phyloP scores from a whole-genome alignment of 2,797 vertebrate species.

The Aeoliscus strigatus region DNA sequence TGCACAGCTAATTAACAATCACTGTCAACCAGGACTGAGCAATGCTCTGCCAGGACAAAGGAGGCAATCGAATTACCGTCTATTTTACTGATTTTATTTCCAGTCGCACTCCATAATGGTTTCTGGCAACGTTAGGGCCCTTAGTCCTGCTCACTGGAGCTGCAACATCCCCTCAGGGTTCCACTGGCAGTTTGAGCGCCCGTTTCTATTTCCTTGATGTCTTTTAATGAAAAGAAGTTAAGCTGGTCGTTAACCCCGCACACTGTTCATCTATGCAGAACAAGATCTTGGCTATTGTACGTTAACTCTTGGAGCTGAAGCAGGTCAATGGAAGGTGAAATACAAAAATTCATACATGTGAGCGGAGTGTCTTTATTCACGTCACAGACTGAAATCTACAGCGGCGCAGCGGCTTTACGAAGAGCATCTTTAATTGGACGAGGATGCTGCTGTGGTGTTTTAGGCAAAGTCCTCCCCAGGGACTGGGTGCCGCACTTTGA shows the following conservation, averaged over 20 bases:
- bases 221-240: slow-evolving; percentile 43
- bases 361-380: slow-evolving; percentile 21
- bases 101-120: slow-evolving; percentile 57
- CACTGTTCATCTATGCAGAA: slow-evolving; percentile 30
- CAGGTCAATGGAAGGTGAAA: slow-evolving; percentile 42
- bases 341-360: slow-evolving; percentile 21
- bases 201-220: slow-evolving; percentile 47
- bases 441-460: slow-evolving; percentile 27
- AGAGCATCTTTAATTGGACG: slow-evolving; percentile 44
- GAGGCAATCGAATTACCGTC: slow-evolving; percentile 45
- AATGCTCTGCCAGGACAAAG: slow-evolving; percentile 39
- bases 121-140: slow-evolving; percentile 63
- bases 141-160: slow-evolving; percentile 74
- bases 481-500: slow-evolving; percentile 53
- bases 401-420: slow-evolving; percentile 17
- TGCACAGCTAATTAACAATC: slow-evolving; percentile 41
- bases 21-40: slow-evolving; percentile 29
- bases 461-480: slow-evolving; percentile 35
- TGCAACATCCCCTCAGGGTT: slow-evolving; percentile 64
- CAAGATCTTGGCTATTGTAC: slow-evolving; percentile 1
- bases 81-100: slow-evolving; percentile 58
- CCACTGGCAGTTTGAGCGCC: slow-evolving; percentile 50
- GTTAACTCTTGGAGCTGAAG: slow-evolving; percentile 20
- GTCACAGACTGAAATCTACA: slow-evolving; percentile 11
- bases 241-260: slow-evolving; percentile 38